These are phyloP conservation scores for Ceraclea dissimilis DNA, from an alignment of 2,888 invertebrate genomes.

Conservation along the genomic window DNA sequence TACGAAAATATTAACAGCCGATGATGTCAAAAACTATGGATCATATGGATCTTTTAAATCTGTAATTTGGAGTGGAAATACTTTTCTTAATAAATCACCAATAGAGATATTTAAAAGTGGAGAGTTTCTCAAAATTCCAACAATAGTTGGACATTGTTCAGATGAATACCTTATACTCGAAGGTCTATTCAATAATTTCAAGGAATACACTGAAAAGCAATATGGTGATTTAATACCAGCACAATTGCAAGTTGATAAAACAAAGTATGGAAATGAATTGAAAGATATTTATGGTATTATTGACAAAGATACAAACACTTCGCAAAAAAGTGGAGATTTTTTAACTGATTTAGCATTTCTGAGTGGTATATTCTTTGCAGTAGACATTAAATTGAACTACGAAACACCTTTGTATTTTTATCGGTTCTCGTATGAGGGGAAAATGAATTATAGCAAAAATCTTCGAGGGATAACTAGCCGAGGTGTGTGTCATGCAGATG, in stretches of 20 bases:
- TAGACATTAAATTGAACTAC: slow-evolving; percentile 27
- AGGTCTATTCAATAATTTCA: not conserved
- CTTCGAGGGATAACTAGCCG: slow-evolving; percentile 20
- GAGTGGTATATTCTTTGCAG: slow-evolving; percentile 29
- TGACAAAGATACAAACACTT: slow-evolving; percentile 20
- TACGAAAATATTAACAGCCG: slow-evolving; percentile 1
- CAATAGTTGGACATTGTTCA: slow-evolving; percentile 47
- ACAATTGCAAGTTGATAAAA: slow-evolving; percentile 30
- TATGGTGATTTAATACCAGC: not conserved
- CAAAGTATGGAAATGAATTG: slow-evolving; percentile 34
- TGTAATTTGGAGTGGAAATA: slow-evolving; percentile 38
- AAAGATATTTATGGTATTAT: slow-evolving; percentile 29
- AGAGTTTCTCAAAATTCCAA: slow-evolving; percentile 41
- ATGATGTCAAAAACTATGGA: slow-evolving; percentile 20
- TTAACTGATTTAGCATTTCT: slow-evolving; percentile 33
- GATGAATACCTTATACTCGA: slow-evolving; percentile 24
- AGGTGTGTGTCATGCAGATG: slow-evolving; percentile 34
- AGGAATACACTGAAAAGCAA: not conserved
- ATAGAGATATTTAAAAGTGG: slow-evolving; percentile 38
- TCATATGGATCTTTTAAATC: slow-evolving; percentile 37
- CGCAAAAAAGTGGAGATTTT: slow-evolving; percentile 29
- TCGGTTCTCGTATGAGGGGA: slow-evolving; percentile 33
- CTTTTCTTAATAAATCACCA: slow-evolving; percentile 40
- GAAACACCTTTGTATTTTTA: slow-evolving; percentile 31
- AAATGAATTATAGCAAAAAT: slow-evolving; percentile 19